A percentile compares a stretch with the other conserved stretches of the same genome.
phyloP scores from a whole-genome alignment of 53 echinoderm and acorn worm species.

The Apostichopus leukothele region DNA sequence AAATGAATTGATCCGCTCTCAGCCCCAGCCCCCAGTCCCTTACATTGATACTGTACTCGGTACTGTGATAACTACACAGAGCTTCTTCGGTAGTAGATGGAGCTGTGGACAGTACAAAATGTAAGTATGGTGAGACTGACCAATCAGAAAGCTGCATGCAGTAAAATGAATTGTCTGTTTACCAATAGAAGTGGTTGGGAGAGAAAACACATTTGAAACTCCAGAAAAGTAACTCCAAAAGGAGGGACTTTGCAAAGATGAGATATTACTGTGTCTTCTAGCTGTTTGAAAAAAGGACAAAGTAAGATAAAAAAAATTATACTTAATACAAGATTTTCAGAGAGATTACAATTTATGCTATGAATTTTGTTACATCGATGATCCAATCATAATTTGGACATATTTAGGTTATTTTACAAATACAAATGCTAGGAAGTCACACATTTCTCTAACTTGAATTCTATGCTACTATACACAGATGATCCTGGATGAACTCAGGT shows the following conservation, averaged over 20 bases:
- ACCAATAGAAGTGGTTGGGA: conserved; percentile 35
- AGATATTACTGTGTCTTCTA: conserved; percentile 21
- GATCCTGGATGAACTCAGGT: too few species aligned
- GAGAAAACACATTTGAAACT: conserved; percentile 25
- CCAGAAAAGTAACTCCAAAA: conserved; percentile 28
- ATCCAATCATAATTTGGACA: too few species aligned
- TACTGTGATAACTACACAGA: too few species aligned
- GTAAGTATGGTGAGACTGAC: conserved; percentile 19
- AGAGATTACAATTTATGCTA: neutral
- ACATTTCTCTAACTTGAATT: too few species aligned
- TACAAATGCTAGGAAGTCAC: too few species aligned
- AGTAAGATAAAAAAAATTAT: too few species aligned
- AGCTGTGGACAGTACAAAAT: conserved; percentile 43
- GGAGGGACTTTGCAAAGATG: conserved; percentile 4
- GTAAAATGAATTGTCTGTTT: neutral
- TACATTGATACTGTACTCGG: too few species aligned
- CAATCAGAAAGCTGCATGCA: conserved; percentile 35
- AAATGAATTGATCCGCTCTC: too few species aligned
- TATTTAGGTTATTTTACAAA: too few species aligned
- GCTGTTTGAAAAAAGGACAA: neutral
- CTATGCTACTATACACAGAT: too few species aligned
- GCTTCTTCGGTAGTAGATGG: conserved; percentile 66
- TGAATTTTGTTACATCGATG: neutral
- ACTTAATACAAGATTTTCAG: neutral
- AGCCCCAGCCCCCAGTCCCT: too few species aligned